These are phyloP conservation scores for Bergia sp. DNA, from an alignment of 92 coral and sea anemone species.

Conservation along the genomic window DNA sequence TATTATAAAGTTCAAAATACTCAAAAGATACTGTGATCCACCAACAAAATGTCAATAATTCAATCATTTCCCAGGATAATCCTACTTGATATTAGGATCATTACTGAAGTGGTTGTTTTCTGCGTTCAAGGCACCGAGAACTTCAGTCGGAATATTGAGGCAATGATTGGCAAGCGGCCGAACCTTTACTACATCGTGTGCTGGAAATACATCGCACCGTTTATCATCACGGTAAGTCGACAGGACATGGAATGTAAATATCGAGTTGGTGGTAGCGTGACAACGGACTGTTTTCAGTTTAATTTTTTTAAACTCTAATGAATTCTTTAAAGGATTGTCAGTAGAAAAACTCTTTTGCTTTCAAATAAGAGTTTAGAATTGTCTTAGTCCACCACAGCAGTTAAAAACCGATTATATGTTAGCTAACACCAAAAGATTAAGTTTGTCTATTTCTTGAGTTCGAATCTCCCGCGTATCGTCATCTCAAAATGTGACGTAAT, in stretches of 20 bases:
- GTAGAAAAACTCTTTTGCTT: too few relatives aligned
- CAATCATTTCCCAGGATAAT: neutral
- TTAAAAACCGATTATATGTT: too few relatives aligned
- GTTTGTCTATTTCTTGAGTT: too few relatives aligned
- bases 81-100: neutral
- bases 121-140: slow-evolving; percentile 33
- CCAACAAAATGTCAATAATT: too few relatives aligned
- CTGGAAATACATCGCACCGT: slow-evolving; percentile 92
- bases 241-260: neutral
- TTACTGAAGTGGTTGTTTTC: neutral
- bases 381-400: too few relatives aligned
- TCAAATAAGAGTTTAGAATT: too few relatives aligned
- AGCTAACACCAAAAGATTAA: too few relatives aligned
- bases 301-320: too few relatives aligned
- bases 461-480: too few relatives aligned
- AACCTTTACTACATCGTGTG: slow-evolving; percentile 75
- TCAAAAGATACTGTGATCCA: too few relatives aligned
- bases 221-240: slow-evolving; percentile 68
- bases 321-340: neutral
- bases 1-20: too few relatives aligned
- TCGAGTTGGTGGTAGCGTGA: neutral
- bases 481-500: too few relatives aligned
- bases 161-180: slow-evolving; percentile 88
- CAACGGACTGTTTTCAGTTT: neutral
- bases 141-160: slow-evolving; percentile 69